Evolutionary conservation across 2,113 vertebrate species (phyloP).

Genomic region (Bubo scandiacus): DNA sequence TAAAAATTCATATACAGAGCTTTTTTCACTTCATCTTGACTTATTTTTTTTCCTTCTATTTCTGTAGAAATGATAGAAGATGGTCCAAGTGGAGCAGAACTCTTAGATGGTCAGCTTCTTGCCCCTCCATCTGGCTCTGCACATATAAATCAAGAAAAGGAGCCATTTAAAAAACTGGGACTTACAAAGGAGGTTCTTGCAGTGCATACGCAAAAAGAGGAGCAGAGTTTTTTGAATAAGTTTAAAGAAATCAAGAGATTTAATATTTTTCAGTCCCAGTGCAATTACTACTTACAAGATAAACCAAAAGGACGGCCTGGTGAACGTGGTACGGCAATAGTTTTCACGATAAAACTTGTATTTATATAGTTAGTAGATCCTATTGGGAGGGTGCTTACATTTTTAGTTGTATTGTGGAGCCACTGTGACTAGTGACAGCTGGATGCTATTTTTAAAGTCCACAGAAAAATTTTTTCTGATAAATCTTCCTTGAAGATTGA

Average conservation of each 20-base stretch:
- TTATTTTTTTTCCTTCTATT: neutral
- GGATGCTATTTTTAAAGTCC: neutral
- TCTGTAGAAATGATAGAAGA: constrained; percentile 87
- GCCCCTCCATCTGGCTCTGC: constrained; percentile 30
- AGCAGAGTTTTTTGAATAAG: constrained; percentile 87
- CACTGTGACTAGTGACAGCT: neutral
- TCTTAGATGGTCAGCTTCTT: constrained; percentile 67
- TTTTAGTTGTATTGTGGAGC: neutral
- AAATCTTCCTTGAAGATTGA: neutral
- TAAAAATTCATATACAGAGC: neutral
- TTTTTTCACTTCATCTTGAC: neutral
- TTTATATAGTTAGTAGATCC: neutral
- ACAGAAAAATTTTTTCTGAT: neutral
- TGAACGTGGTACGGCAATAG: constrained; percentile 57
- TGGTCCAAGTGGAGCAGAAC: constrained; percentile 71
- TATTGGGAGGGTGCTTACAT: neutral
- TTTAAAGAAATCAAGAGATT: constrained; percentile 81
- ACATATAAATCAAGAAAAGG: constrained; percentile 79
- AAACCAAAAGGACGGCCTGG: constrained; percentile 67
- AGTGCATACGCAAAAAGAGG: constrained; percentile 93
- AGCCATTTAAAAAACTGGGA: constrained; percentile 85
- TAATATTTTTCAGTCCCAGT: constrained; percentile 78
- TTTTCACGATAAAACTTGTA: neutral
- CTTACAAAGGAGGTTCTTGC: constrained; percentile 94
- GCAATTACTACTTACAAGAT: constrained; percentile 81